Evolutionary conservation across 2,888 invertebrate species (phyloP).

Genomic region (Eupeodes luniger): DNA sequence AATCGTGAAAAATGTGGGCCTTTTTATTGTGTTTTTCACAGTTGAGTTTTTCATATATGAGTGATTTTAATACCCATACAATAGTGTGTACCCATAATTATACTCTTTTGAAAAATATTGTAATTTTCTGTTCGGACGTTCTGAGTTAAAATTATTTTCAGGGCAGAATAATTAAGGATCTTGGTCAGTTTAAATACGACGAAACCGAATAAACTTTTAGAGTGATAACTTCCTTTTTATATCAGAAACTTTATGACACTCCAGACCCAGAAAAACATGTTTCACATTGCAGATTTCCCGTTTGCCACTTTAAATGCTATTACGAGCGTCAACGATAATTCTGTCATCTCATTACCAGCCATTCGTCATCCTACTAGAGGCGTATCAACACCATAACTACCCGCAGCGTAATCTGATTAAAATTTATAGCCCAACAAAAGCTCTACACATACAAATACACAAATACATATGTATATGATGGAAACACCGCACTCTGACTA

Average conservation of each 20-base stretch:
- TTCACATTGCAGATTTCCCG: constrained; percentile 63
- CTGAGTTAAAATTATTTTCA: too few species aligned
- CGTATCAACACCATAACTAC: constrained; percentile 70
- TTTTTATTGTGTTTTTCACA: too few species aligned
- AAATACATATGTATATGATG: background rate
- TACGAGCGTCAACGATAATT: constrained; percentile 71
- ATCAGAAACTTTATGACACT: background rate
- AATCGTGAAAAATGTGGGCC: too few species aligned
- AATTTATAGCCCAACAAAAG: constrained; percentile 67
- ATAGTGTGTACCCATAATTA: too few species aligned
- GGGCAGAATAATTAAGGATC: too few species aligned
- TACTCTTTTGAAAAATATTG: too few species aligned
- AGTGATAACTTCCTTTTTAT: constrained; percentile 2
- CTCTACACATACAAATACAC: background rate
- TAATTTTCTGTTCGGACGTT: too few species aligned
- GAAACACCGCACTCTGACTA: background rate
- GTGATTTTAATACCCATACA: too few species aligned
- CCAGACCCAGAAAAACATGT: constrained; percentile 20
- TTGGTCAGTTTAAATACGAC: background rate
- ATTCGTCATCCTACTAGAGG: constrained; percentile 67
- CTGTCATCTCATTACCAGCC: constrained; percentile 74
- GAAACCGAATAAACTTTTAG: background rate
- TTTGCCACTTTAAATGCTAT: constrained; percentile 70
- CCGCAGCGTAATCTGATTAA: constrained; percentile 73
- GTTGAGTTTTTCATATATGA: too few species aligned